phyloP scores from a whole-genome alignment of 2,888 invertebrate genomes.

The Mesoligia furuncula region DNA sequence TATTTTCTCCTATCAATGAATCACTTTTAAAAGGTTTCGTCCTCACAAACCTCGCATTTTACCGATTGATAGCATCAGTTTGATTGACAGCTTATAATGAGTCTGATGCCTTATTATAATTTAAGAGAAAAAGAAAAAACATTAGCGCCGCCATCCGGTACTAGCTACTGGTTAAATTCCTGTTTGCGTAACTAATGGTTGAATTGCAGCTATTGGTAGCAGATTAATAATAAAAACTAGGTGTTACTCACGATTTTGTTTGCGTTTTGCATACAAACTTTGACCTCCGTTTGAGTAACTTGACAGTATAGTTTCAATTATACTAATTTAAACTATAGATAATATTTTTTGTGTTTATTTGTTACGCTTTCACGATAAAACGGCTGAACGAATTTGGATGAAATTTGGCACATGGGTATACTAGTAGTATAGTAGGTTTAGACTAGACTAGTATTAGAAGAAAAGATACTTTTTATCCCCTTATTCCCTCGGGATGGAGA shows the following conservation, averaged over 20 bases:
- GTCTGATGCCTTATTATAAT: conserved; percentile 80
- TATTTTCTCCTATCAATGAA: conserved; percentile 46
- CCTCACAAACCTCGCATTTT: conserved; percentile 63
- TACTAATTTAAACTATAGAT: not conserved
- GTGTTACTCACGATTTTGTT: conserved; percentile 21
- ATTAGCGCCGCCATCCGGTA: conserved; percentile 67
- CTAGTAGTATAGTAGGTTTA: too few relatives aligned
- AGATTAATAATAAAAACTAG: conserved; percentile 67
- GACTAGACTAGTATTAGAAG: not conserved
- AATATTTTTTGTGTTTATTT: not conserved
- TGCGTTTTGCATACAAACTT: not conserved
- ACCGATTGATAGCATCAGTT: conserved; percentile 73
- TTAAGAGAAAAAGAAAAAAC: conserved; percentile 74
- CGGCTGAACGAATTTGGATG: not conserved
- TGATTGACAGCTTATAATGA: conserved; percentile 81
- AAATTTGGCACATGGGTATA: not conserved
- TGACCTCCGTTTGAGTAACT: not conserved
- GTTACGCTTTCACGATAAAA: not conserved
- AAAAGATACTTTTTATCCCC: not conserved
- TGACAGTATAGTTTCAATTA: not conserved
- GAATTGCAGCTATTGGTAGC: conserved; percentile 56
- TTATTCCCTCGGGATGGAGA: too few relatives aligned
- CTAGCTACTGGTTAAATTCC: conserved; percentile 81
- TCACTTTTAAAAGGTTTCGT: conserved; percentile 62
- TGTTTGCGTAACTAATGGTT: conserved; percentile 79